Base-by-base conservation (phyloP, 2,113 vertebrate species). In the Pipa parva region DNA sequence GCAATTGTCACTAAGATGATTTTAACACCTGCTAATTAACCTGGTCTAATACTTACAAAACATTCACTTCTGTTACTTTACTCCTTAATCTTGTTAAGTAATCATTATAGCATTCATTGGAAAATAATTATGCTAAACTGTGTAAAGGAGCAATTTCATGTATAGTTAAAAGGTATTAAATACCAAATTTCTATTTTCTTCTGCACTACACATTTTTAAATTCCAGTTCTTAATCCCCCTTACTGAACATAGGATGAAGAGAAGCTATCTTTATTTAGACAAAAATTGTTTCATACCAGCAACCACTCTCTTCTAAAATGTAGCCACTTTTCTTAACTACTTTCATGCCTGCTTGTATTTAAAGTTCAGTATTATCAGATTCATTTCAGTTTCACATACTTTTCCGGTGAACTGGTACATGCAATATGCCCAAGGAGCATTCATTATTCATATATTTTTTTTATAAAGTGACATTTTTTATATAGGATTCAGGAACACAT, bases 81-180 rank as follows among this genome's bases (percentile, higher is more conserved):
- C 46, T 49, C 18, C 46, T 49, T 49, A 22, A 49, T 49, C 46
- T 49, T 49, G 46, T 49, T 49, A 49, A 49, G 46, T 49, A 49
- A 49, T 49, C 46, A 49, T 49, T 24, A 49, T 24, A 21, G 21
- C 13, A 20, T 49, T 22, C 46, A 22, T 49, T 49, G 21, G 21
- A 49, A 49, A 49, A 49, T 49, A 49, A 49, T 49, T 49, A 49
- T 22, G 21, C 46, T 11, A 49, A 49, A 49, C 46, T 21, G 21
- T 24, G 20, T 20, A 22, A 21, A 49, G 20, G 11, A 24, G 4
- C 46, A 49, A 6, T 24, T 49, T 8, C 15, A 22, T 22, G 10
- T 22, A 49, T 49, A 49, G 46, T 49, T 8, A 49, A 49, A 49
- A 4, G 15, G n/a, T 5, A 42, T 42, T 42, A 42, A 42, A n/a